Evolutionary conservation across 1,140 invertebrate genomes (phyloP).

Genomic region (Zaprionus vittiger): DNA sequence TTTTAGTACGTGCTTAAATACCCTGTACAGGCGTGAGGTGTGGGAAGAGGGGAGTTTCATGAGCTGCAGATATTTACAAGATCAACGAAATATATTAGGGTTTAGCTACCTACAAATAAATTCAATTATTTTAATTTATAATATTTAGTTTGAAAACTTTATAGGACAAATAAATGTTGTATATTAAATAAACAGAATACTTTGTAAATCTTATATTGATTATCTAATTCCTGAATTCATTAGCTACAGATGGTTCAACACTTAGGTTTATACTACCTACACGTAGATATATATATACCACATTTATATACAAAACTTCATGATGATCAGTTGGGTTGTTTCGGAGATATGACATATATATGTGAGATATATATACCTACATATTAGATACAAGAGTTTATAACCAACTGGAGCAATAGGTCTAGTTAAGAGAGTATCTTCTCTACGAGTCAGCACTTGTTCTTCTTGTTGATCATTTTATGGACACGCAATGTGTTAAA

Average conservation of each 20-base stretch:
- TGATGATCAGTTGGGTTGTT: neutral
- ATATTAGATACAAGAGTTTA: no score
- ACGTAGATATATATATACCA: neutral
- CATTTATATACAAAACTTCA: neutral
- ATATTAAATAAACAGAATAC: no score
- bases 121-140: neutral
- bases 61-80: neutral
- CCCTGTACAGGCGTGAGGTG: neutral
- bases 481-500: neutral
- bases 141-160: no score
- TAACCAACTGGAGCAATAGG: no score
- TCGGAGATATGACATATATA: neutral
- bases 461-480: neutral
- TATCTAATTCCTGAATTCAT: neutral
- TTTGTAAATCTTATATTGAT: neutral
- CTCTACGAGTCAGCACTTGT: neutral
- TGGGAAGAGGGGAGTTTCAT: fast-evolving
- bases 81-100: neutral
- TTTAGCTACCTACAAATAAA: neutral
- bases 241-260: neutral
- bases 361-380: no score
- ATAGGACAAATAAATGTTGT: neutral
- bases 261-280: fast-evolving
- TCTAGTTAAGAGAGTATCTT: neutral
- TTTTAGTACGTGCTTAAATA: neutral